Evolutionary conservation across 2,888 invertebrate genomes (phyloP), one percentile per base, ranked within the genome.

Genomic region (Lochmaea capreae): DNA sequence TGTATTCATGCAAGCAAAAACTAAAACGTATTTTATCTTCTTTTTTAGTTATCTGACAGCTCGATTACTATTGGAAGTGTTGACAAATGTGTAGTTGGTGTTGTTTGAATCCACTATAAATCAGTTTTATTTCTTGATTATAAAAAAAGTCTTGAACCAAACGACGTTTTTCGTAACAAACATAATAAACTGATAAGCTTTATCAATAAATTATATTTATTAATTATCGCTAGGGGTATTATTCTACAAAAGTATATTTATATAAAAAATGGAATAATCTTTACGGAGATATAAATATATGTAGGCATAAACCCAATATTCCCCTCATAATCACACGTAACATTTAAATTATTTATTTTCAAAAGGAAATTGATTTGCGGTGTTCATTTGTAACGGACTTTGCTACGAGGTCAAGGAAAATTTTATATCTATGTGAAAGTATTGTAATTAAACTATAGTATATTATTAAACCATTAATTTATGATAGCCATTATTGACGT

Each of bases 121-220:
- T 12, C 43, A 43, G 4, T 12, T 1, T 11, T 43, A 11, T 11
- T 43, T 11, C 11, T 43, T 11, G 2, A 43, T 43, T 43, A 33
- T 33, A 33, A 33, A 33, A n/a, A 62, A 33, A 62, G n/a, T 62
- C 4, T 49, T 65, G 66, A 39, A 54, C 66, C 66, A 66, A 66
- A 66, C 22, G 66, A 66, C 33, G n/a, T 42, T 26, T 66, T 14
- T 46, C 10, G 10, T 59, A 39, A 5, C 39, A 16, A 42, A 18
- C 9, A 18, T 67, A 57, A 58, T 43, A 67, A 42, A 67, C 11
- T 67, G 77, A 77, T 77, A 77, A 74, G 73, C 65, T 67, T 22
- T 26, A 73, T 75, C 75, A 73, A 77, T 72, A 77, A 74, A 59
- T 59, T 75, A 72, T 77, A 74, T 71, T 72, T 72, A 67, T 73